phyloP scores from a whole-genome alignment of 2,797 vertebrate genomes.

The Carcharodon carcharias region DNA sequence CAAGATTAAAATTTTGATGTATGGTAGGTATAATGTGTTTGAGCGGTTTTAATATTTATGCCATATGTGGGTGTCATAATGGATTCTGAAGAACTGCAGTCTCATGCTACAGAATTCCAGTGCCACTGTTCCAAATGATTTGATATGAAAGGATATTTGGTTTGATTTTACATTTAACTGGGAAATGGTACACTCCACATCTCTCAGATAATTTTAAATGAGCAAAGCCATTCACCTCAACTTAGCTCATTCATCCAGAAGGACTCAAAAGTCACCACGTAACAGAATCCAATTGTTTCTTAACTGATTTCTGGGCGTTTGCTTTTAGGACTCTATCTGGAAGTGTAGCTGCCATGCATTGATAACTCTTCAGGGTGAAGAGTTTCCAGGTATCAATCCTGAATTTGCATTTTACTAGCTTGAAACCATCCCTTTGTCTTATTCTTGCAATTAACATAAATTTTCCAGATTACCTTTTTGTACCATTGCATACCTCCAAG shows the following conservation, averaged over 20 bases:
- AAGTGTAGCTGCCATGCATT: not conserved
- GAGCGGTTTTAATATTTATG: not conserved
- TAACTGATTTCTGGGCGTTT: too few relatives aligned
- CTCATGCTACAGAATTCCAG: not conserved
- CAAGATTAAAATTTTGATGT: not conserved
- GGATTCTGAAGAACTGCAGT: not conserved
- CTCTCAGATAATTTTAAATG: not conserved
- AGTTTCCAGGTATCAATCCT: not conserved
- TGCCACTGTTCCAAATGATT: not conserved
- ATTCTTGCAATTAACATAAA: not conserved
- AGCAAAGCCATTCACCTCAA: not conserved
- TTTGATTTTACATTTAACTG: not conserved
- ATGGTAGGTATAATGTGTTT: not conserved
- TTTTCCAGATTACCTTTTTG: not conserved
- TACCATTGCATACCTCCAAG: not conserved
- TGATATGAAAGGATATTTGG: not conserved
- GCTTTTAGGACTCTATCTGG: not conserved
- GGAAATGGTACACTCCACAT: not conserved
- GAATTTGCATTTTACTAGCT: not conserved
- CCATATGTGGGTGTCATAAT: not conserved
- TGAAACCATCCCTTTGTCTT: not conserved
- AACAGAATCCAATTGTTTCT: too few relatives aligned
- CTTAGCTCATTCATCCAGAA: too few relatives aligned
- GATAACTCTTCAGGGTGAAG: not conserved
- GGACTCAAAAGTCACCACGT: too few relatives aligned